These are phyloP conservation scores for Etheostoma cragini DNA, from an alignment of 2,113 vertebrate genomes.

Conservation along the genomic window DNA sequence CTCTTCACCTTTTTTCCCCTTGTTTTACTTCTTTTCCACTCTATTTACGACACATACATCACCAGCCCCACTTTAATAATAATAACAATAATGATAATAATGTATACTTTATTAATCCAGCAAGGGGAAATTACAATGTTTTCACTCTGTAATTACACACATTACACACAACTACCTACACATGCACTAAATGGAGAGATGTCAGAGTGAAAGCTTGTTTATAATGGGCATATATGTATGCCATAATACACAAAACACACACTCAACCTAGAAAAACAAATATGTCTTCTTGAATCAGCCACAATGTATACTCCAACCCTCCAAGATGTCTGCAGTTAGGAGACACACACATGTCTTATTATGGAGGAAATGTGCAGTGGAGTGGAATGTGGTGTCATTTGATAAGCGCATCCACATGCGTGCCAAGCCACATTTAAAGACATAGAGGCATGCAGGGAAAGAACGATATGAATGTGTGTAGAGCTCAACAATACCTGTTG, in stretches of 20 bases:
- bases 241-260: background rate
- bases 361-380: slow-evolving; percentile 48
- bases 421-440: slow-evolving; percentile 46
- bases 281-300: background rate
- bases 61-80: background rate
- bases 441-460: slow-evolving; percentile 13
- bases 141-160: too few species aligned
- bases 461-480: slow-evolving; percentile 37
- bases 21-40: background rate
- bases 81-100: too few species aligned
- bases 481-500: slow-evolving; percentile 12
- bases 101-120: too few species aligned
- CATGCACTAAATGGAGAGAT: too few species aligned
- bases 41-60: background rate
- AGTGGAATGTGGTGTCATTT: slow-evolving; percentile 70
- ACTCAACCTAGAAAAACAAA: background rate
- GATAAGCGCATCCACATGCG: slow-evolving; percentile 52
- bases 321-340: background rate
- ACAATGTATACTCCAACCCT: background rate
- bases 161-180: too few species aligned
- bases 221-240: slow-evolving; percentile 5
- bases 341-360: slow-evolving; percentile 48
- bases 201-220: background rate
- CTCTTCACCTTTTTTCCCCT: background rate
- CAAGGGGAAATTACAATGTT: too few species aligned